phyloP scores from a whole-genome alignment of 2,888 invertebrate species.

The Drepana falcataria region DNA sequence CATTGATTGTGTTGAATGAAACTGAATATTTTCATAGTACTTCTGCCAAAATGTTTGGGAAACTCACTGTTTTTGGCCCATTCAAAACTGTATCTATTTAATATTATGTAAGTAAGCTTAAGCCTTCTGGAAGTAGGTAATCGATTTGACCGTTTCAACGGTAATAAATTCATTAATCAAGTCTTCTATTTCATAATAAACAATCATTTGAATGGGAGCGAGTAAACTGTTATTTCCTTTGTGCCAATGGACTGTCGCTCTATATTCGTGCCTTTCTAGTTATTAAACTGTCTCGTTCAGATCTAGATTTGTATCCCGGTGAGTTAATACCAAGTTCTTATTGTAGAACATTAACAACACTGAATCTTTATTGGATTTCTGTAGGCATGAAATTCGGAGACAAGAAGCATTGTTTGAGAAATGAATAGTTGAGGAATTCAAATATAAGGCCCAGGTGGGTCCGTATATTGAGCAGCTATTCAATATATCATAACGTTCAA shows the following conservation, averaged over 20 bases:
- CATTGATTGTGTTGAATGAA: too few species aligned
- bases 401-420: neutral
- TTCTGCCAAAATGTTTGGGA: neutral
- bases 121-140: neutral
- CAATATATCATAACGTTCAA: too few species aligned
- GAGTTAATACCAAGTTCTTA: conserved; percentile 4
- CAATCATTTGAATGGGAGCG: conserved; percentile 26
- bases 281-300: conserved; percentile 33
- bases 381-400: neutral
- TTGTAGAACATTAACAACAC: neutral
- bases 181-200: conserved; percentile 13
- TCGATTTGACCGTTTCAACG: neutral
- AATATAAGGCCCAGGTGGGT: neutral
- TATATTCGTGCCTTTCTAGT: conserved; percentile 51
- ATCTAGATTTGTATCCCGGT: conserved; percentile 31
- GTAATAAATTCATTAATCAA: conserved; percentile 5
- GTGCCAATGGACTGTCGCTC: conserved; percentile 52
- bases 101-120: neutral
- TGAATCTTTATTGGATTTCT: conserved; percentile 1
- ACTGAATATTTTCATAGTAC: neutral
- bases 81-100: neutral
- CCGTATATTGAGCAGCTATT: too few species aligned
- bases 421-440: neutral
- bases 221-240: conserved; percentile 53
- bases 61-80: neutral